phyloP scores from a whole-genome alignment of 2,113 vertebrate genomes.

The Lutjanus erythropterus region DNA sequence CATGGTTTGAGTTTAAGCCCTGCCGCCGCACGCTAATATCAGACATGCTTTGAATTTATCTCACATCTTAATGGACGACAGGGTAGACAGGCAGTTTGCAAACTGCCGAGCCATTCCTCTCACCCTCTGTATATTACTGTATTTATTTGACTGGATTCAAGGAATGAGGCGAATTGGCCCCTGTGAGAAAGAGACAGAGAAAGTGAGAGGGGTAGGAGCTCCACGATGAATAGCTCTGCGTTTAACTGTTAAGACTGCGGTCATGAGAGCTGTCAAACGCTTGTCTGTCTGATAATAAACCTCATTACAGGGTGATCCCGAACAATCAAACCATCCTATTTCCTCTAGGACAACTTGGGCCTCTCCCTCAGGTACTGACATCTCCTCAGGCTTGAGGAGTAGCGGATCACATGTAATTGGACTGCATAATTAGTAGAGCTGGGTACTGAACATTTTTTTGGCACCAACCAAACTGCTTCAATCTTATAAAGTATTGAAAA shows the following conservation, averaged over 20 bases:
- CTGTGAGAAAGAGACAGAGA: conserved; percentile 41
- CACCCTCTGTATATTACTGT: conserved; percentile 72
- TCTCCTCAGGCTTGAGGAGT: too few relatives aligned
- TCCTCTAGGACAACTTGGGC: conserved; percentile 14
- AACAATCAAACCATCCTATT: conserved; percentile 42
- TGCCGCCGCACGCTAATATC: conserved; percentile 77
- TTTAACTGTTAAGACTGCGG: conserved; percentile 71
- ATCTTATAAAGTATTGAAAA: too few relatives aligned
- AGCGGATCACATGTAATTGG: too few relatives aligned
- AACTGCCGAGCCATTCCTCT: conserved; percentile 52
- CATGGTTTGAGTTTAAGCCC: conserved; percentile 79
- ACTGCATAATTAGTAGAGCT: too few relatives aligned
- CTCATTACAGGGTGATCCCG: conserved; percentile 24
- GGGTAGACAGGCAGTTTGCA: conserved; percentile 63
- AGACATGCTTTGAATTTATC: conserved; percentile 81
- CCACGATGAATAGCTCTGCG: conserved; percentile 24
- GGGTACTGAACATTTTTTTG: too few relatives aligned
- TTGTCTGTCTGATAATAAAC: conserved; percentile 69
- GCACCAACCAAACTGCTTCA: too few relatives aligned
- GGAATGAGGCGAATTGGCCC: conserved; percentile 62
- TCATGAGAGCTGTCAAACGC: conserved; percentile 57
- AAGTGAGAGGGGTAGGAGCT: conserved; percentile 42
- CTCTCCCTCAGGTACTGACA: conserved; percentile 25
- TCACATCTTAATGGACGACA: conserved; percentile 78
- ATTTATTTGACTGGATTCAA: conserved; percentile 80